Percentiles rank a stretch among this genome's conserved stretches.
Evolutionary conservation across 1,140 invertebrate species (phyloP).

Genomic region (Bombus sylvicola): DNA sequence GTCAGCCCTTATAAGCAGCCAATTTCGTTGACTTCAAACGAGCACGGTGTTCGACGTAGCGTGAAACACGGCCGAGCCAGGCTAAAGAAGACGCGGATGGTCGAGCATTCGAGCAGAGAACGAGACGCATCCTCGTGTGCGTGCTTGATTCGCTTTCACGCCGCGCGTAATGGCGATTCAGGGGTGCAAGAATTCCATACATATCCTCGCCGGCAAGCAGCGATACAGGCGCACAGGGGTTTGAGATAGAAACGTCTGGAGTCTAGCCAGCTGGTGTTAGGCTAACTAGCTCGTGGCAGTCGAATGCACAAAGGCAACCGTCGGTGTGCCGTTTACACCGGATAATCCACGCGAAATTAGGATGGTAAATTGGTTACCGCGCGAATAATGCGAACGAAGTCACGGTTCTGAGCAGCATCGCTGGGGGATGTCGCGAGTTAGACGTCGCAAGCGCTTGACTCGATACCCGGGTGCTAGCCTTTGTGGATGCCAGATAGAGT

Average conservation of each 20-base stretch:
- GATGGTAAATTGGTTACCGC: constrained; percentile 69
- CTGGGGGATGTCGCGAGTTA: constrained; percentile 43
- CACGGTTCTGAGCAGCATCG: constrained; percentile 46
- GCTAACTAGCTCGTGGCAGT: constrained; percentile 73
- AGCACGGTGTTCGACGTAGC: constrained; percentile 69
- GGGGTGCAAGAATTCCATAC: constrained; percentile 38
- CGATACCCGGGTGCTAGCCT: constrained; percentile 29
- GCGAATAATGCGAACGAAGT: constrained; percentile 56
- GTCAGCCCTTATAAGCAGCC: constrained; percentile 60
- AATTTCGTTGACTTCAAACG: constrained; percentile 74
- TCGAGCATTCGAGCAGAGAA: constrained; percentile 23
- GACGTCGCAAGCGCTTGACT: constrained; percentile 47
- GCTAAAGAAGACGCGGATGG: constrained; percentile 51
- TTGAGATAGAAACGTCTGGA: constrained; percentile 28
- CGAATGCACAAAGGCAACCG: constrained; percentile 46
- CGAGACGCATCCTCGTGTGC: not conserved
- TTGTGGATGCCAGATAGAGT: constrained; percentile 4
- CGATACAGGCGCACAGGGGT: not conserved
- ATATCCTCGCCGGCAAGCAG: not conserved
- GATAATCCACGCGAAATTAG: constrained; percentile 77
- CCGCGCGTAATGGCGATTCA: constrained; percentile 30
- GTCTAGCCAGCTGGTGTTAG: constrained; percentile 65
- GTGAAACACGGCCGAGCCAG: constrained; percentile 71
- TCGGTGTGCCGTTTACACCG: constrained; percentile 53
- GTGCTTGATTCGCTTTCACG: constrained; percentile 18